These are phyloP conservation scores for Scrobipalpa atriplicella DNA, from an alignment of 2,888 invertebrate species.

Conservation along the genomic window DNA sequence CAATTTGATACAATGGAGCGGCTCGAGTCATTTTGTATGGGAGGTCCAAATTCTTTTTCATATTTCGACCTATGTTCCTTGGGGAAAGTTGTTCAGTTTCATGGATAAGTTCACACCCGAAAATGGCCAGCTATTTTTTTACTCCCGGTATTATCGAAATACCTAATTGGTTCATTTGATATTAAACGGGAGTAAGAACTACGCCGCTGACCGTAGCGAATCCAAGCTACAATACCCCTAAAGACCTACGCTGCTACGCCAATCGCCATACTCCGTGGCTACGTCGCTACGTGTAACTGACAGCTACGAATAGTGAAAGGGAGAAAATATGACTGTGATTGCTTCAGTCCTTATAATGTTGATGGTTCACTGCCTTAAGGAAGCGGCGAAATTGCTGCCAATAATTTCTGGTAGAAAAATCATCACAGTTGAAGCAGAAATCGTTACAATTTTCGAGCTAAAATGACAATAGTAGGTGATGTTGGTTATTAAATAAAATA, in stretches of 20 bases:
- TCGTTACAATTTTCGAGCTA: not conserved
- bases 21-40: not conserved
- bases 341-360: conserved; percentile 36
- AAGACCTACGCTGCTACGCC: conserved; percentile 54
- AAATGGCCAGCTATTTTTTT: no score
- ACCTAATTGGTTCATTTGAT: no score
- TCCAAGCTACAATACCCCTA: conserved; percentile 40
- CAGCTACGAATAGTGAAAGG: conserved; percentile 59
- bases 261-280: no score
- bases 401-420: not conserved
- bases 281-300: conserved; percentile 65
- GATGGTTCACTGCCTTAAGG: not conserved
- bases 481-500: not conserved
- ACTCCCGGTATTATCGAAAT: no score
- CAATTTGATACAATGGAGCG: not conserved
- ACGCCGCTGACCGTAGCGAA: no score
- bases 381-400: not conserved
- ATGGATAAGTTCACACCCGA: no score
- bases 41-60: not conserved
- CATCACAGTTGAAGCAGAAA: not conserved
- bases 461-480: not conserved
- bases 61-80: not conserved
- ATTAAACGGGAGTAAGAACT: no score
- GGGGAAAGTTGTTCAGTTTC: no score
- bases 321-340: conserved; percentile 54